These are phyloP conservation scores for Osedax frankpressi DNA, from an alignment of 2,888 invertebrate genomes.

Conservation along the genomic window DNA sequence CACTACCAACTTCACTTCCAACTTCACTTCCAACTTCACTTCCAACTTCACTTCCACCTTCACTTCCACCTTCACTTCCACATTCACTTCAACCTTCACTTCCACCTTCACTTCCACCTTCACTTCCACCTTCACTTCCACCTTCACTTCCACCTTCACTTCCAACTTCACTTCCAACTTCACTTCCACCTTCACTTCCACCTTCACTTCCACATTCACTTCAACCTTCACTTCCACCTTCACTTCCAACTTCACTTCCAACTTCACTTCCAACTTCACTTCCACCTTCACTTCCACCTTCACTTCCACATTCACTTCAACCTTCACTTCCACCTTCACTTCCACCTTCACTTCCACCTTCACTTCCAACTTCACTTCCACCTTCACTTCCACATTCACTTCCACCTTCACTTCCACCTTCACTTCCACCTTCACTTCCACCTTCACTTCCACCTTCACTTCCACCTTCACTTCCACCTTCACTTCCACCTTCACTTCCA, in stretches of 20 bases:
- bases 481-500: too few species aligned
- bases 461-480: too few species aligned
- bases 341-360: neutral
- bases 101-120: neutral
- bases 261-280: neutral
- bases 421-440: neutral
- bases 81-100: neutral
- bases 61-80: too few species aligned
- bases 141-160: too few species aligned
- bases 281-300: neutral
- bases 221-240: too few species aligned
- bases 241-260: neutral
- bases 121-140: neutral
- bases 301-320: too few species aligned
- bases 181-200: neutral
- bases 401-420: neutral
- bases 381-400: too few species aligned
- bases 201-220: neutral
- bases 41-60: neutral
- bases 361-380: neutral
- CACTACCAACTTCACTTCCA: constrained; percentile 21
- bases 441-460: neutral
- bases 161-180: too few species aligned
- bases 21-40: neutral
- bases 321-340: too few species aligned